A percentile compares a stretch with the other conserved stretches of the same genome.
Conservation (phyloP, 1,140 invertebrate genomes). For the Daktulosphaira vitifoliae region DNA sequence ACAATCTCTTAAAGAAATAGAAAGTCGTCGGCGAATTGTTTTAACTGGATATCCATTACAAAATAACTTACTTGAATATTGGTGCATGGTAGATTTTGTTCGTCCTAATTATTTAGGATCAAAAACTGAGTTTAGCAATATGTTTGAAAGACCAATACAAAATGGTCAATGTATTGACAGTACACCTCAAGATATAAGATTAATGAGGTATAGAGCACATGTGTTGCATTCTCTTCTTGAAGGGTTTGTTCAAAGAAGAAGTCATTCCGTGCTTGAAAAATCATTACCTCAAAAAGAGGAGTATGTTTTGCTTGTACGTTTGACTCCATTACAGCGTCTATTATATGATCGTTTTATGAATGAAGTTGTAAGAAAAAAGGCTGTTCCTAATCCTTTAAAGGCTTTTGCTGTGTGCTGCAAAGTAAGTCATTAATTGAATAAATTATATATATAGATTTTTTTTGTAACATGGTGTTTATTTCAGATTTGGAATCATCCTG, state of each 20-base stretch:
- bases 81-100: constrained; percentile 96
- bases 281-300: constrained; percentile 85
- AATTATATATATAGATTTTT: constrained; percentile 1
- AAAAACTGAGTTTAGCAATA: constrained; percentile 88
- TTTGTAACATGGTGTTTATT: constrained; percentile 36
- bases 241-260: constrained; percentile 86
- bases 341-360: constrained; percentile 87
- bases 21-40: constrained; percentile 79
- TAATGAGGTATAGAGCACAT: constrained; percentile 83
- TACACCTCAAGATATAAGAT: constrained; percentile 75
- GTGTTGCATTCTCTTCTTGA: constrained; percentile 80
- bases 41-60: constrained; percentile 94
- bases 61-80: constrained; percentile 92
- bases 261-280: constrained; percentile 76
- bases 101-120: constrained; percentile 85
- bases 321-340: constrained; percentile 78
- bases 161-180: constrained; percentile 92
- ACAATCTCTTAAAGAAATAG: constrained; percentile 81
- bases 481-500: constrained; percentile 98
- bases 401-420: constrained; percentile 98
- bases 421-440: constrained; percentile 45
- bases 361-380: constrained; percentile 73
- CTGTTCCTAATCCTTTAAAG: constrained; percentile 90
- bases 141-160: constrained; percentile 91
- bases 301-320: constrained; percentile 77